Percentiles rank a stretch among this genome's conserved stretches.
phyloP scores from a whole-genome alignment of 2,888 invertebrate genomes.

The Pedicia rivosa region DNA sequence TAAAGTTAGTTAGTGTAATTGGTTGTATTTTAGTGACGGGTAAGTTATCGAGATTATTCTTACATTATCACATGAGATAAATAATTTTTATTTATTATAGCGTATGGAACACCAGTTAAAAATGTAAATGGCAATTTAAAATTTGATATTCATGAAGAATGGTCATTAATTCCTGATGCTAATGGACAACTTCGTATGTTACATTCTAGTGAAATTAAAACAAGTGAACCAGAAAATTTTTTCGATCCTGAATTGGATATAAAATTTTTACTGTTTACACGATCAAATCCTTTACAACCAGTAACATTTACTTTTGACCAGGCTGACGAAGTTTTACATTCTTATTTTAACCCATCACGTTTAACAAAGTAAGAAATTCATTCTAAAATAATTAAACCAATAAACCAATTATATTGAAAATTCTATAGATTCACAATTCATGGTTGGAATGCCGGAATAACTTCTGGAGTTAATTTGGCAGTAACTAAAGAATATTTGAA shows the following conservation, averaged over 20 bases:
- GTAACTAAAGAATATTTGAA: slow-evolving; percentile 21
- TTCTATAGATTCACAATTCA: slow-evolving; percentile 15
- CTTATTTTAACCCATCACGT: neutral
- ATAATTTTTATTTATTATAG: too few relatives aligned
- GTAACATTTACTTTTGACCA: neutral
- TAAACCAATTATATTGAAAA: too few relatives aligned
- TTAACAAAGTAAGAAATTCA: too few relatives aligned
- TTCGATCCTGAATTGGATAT: neutral
- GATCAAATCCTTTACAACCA: neutral
- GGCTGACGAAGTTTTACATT: neutral
- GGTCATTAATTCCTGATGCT: slow-evolving; percentile 2
- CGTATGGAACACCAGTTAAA: too few relatives aligned
- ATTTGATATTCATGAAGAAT: slow-evolving; percentile 3
- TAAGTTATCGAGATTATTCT: too few relatives aligned
- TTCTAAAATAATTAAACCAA: too few relatives aligned
- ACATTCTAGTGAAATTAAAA: neutral
- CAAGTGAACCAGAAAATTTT: neutral
- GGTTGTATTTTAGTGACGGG: too few relatives aligned
- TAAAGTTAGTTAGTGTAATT: too few relatives aligned
- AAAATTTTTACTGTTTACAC: neutral
- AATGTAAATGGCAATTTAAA: too few relatives aligned
- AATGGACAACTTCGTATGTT: neutral
- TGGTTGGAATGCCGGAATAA: slow-evolving; percentile 25
- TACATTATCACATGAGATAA: too few relatives aligned
- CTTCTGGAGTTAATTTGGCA: slow-evolving; percentile 21